Evolutionary conservation across 1,140 invertebrate species (phyloP).

Genomic region (Papilio aristodemus): DNA sequence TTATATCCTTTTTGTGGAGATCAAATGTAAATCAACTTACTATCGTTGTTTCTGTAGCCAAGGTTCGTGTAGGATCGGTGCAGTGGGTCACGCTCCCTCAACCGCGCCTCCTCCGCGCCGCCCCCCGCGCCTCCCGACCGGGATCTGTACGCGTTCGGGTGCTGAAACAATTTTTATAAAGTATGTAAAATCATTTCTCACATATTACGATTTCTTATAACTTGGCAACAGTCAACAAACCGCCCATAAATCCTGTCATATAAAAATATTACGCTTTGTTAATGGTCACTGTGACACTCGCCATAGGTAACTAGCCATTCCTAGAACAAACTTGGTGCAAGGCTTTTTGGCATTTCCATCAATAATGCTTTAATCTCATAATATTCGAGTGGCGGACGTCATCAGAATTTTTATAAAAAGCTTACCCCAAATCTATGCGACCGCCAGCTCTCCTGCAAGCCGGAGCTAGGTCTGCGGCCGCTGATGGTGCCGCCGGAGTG

Average conservation of each 20-base stretch:
- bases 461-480: conserved; percentile 81
- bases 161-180: conserved; percentile 71
- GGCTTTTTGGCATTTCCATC: too few relatives aligned
- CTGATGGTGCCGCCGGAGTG: conserved; percentile 89
- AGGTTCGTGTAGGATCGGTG: conserved; percentile 77
- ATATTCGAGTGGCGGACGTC: neutral
- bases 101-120: conserved; percentile 50
- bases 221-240: too few relatives aligned
- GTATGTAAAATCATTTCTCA: neutral
- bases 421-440: conserved; percentile 64
- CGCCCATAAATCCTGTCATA: neutral
- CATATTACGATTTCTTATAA: too few relatives aligned
- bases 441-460: conserved; percentile 44
- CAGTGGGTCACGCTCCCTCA: conserved; percentile 69
- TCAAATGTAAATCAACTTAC: conserved; percentile 40
- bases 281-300: too few relatives aligned
- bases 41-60: conserved; percentile 63
- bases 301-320: too few relatives aligned
- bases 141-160: conserved; percentile 79
- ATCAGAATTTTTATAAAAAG: neutral
- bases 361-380: neutral
- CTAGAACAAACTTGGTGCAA: too few relatives aligned
- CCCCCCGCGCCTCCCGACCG: conserved; percentile 81
- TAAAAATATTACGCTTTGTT: too few relatives aligned
- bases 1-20: too few relatives aligned